Base-by-base conservation (phyloP, 2,797 vertebrate species). In the Pangasius sanitwongsei region DNA sequence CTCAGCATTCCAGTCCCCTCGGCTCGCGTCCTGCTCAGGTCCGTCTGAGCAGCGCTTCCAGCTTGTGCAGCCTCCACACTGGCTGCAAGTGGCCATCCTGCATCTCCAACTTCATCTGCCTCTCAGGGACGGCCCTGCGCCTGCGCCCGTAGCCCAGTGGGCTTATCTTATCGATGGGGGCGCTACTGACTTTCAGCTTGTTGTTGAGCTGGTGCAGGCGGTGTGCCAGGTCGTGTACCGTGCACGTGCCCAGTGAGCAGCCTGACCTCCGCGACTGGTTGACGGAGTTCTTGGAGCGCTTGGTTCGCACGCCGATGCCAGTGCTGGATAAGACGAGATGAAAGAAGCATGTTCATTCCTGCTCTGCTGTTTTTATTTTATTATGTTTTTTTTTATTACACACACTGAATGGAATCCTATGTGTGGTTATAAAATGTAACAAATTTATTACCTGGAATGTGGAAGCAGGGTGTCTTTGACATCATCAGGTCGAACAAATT, bases 131-230 rank as follows among this genome's bases (percentile, higher is more conserved):
- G 34, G 97, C 96, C 37, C 96, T 94, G 90, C 98, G 97, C 89
- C 97, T 94, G 75, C 98, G 97, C 89, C 98, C 98, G n/a, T 99
- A 99, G 92, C 98, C 98, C 41, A 96, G 94, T 0, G 97, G 95
- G 89, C 97, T 97, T 93, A 99, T 97, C 94, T 98, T 99, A 88
- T 83, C 94, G 3, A 90, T 6, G 0, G 98, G 98, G 6, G 97
- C 97, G 6, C 85, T 94, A 75, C 91, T 94, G 59, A 94, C 96
- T 93, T 96, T 99, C 2, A 95, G 85, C 92, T 96, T 97, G 94
- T 96, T 97, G 12, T 95, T 97, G 83, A 97, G 93, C 91, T 97
- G 95, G 93, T 96, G 97, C 94, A 99, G 95, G 85, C 97, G 96
- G 90, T 98, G 96, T 16, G 96, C 97, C 93, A 99, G 91, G 91